Percentiles rank a stretch among this genome's conserved stretches.
Conservation (phyloP, 2,888 invertebrate species). For the Biston stratarius region DNA sequence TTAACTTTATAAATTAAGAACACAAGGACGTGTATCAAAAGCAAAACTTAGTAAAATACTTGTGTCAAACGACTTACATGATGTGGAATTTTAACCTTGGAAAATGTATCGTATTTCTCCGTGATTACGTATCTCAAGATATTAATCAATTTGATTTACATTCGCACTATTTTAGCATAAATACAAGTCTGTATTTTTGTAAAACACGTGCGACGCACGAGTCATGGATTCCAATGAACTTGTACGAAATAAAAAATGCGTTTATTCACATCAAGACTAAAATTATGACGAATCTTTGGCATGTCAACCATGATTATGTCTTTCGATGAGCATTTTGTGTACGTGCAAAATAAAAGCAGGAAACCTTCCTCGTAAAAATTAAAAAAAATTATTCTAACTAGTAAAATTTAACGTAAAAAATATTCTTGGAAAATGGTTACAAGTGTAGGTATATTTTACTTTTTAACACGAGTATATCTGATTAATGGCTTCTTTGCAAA, state of each 20-base stretch:
- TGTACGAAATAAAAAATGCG: constrained; percentile 1
- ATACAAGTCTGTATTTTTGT: constrained; percentile 3
- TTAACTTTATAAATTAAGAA: constrained; percentile 28
- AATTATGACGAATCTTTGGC: constrained; percentile 5
- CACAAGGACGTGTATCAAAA: constrained; percentile 20
- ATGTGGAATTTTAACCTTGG: constrained; percentile 4
- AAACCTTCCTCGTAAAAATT: no score
- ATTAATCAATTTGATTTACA: constrained; percentile 19
- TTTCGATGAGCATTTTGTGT: constrained; percentile 4
- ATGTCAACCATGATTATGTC: neutral
- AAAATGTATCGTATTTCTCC: constrained; percentile 2
- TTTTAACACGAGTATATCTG: no score
- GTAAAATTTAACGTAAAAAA: no score
- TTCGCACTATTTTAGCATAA: constrained; percentile 9
- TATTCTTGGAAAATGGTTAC: no score
- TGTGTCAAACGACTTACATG: neutral
- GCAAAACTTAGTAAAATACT: constrained; percentile 3
- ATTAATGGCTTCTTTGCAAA: no score
- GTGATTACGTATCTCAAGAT: neutral
- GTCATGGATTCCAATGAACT: constrained; percentile 20
- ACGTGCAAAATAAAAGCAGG: no score
- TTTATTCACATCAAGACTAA: constrained; percentile 5
- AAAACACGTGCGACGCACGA: constrained; percentile 25
- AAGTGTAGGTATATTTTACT: no score
- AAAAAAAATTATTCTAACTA: no score